Percentiles rank a stretch among this genome's conserved stretches.
These are phyloP conservation scores for Pseudococcus jackbeardsleyi DNA, from an alignment of 2,888 invertebrate species.

Conservation along the genomic window DNA sequence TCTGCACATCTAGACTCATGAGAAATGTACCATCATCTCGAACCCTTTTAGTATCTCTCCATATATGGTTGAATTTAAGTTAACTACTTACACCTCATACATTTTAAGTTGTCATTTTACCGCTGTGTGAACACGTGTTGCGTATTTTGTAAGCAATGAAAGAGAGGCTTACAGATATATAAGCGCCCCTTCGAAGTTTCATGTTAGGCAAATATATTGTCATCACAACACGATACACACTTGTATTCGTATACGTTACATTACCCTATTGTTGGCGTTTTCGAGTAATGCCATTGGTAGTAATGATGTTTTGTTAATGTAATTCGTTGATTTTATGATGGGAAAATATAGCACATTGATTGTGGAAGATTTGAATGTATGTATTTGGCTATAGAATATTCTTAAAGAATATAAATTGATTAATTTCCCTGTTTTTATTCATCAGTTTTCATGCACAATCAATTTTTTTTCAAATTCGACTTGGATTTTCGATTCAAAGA, in stretches of 20 bases:
- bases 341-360: no score
- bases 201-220: constrained; percentile 9
- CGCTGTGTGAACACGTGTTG: background rate
- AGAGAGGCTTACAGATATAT: background rate
- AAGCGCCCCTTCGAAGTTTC: background rate
- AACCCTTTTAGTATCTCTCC: background rate
- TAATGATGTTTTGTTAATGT: no score
- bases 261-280: background rate
- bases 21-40: background rate
- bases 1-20: background rate
- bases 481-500: no score
- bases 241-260: background rate
- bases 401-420: no score
- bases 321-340: no score
- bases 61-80: background rate
- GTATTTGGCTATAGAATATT: no score
- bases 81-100: background rate
- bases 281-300: background rate
- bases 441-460: no score
- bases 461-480: no score
- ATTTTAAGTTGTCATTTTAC: background rate
- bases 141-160: background rate
- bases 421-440: no score
- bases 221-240: background rate
- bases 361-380: no score